phyloP scores from a whole-genome alignment of 2,888 invertebrate genomes.

The Napeogenes inachia region DNA sequence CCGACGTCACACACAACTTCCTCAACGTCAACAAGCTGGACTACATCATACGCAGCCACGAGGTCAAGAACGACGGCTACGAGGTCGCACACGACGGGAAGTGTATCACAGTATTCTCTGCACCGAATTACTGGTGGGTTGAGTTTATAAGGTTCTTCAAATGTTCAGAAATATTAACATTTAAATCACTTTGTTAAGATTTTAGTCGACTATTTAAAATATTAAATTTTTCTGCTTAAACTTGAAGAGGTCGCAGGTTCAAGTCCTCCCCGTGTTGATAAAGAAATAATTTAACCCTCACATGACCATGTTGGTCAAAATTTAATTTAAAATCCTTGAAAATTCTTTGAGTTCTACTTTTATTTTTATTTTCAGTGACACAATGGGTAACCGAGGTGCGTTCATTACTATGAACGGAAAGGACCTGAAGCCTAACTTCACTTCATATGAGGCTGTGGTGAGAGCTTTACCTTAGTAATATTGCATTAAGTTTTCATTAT shows the following conservation, averaged over 20 bases:
- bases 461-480: slow-evolving; percentile 47
- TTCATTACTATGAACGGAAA: slow-evolving; percentile 96
- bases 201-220: no score
- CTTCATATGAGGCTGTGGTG: slow-evolving; percentile 96
- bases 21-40: slow-evolving; percentile 90
- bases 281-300: no score
- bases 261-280: no score
- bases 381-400: slow-evolving; percentile 99
- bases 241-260: no score
- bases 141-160: no score
- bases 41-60: slow-evolving; percentile 97
- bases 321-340: no score
- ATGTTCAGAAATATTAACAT: no score
- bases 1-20: slow-evolving; percentile 95
- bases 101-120: slow-evolving; percentile 99
- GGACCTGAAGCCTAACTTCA: slow-evolving; percentile 93
- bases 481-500: no score
- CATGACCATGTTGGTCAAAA: no score
- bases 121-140: slow-evolving; percentile 98
- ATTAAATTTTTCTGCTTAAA: no score
- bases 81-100: slow-evolving; percentile 96
- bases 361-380: slow-evolving; percentile 85
- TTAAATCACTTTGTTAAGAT: no score
- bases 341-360: not conserved
- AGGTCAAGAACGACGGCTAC: slow-evolving; percentile 97